Evolutionary conservation across 2,797 vertebrate species (phyloP).

Genomic region (Anisognathus igniventris): DNA sequence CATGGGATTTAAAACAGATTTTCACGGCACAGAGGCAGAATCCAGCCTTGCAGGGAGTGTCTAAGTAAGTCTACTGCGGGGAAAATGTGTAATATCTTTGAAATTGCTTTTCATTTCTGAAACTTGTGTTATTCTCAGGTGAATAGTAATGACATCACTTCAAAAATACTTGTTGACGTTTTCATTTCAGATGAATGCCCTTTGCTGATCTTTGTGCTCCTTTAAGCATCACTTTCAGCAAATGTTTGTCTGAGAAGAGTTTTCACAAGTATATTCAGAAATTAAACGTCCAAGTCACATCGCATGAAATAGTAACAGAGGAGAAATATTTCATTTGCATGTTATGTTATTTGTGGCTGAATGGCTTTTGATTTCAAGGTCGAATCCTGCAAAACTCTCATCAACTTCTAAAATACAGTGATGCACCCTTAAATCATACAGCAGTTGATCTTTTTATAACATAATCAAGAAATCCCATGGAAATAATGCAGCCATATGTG

Average conservation of each 20-base stretch:
- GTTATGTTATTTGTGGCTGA: not conserved
- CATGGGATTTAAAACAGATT: not conserved
- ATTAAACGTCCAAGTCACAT: not conserved
- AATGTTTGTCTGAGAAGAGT: not conserved
- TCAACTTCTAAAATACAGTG: not conserved
- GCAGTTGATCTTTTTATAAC: not conserved
- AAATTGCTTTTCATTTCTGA: slow-evolving; percentile 1
- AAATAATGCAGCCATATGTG: not conserved
- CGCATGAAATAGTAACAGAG: not conserved
- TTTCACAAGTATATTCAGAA: not conserved
- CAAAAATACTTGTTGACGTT: not conserved
- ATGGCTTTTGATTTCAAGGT: not conserved
- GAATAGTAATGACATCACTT: not conserved
- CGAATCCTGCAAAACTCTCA: not conserved
- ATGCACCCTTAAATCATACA: not conserved
- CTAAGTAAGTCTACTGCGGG: not conserved
- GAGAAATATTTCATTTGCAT: not conserved
- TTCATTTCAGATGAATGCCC: not conserved
- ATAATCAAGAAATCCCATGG: not conserved
- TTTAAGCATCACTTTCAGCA: slow-evolving; percentile 16
- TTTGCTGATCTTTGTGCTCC: not conserved
- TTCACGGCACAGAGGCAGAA: not conserved
- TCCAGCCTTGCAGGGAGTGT: not conserved
- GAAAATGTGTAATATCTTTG: not conserved
- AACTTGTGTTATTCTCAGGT: not conserved